Percentiles rank a stretch among this genome's conserved stretches.
Evolutionary conservation across 2,113 vertebrate genomes (phyloP).

Genomic region (Cephalopholis sonnerati): DNA sequence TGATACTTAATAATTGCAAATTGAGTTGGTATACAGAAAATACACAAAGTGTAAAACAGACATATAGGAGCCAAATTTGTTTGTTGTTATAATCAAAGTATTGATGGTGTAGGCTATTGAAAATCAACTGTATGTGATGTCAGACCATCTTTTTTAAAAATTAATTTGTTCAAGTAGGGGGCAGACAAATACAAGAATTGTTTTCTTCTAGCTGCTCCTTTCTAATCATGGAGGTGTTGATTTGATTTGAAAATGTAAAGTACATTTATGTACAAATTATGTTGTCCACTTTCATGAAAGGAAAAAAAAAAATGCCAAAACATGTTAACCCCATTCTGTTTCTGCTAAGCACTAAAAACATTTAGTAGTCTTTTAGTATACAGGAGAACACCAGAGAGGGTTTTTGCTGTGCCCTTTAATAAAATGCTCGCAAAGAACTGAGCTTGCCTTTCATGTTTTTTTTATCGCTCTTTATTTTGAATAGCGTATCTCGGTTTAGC

Average conservation of each 20-base stretch:
- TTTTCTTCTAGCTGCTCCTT: no score
- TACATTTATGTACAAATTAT: no score
- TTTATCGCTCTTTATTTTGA: neutral
- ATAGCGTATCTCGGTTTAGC: neutral
- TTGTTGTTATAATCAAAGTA: no score
- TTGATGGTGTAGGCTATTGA: no score
- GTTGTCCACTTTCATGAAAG: no score
- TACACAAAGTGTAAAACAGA: neutral
- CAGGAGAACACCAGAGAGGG: neutral
- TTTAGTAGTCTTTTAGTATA: neutral
- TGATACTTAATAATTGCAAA: neutral
- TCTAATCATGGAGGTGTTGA: no score
- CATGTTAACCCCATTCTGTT: neutral
- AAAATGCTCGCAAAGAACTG: neutral
- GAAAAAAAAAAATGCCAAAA: no score
- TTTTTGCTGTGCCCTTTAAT: neutral
- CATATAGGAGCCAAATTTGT: neutral
- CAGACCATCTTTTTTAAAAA: no score
- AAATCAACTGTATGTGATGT: no score
- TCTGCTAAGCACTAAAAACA: neutral
- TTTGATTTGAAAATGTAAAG: no score
- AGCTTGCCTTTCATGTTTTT: neutral
- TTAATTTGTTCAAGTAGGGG: no score
- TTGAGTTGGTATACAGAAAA: neutral
- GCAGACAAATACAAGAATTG: no score